A percentile compares a stretch with the other conserved stretches of the same genome.
These are phyloP conservation scores for Drosophila repletoides DNA, from an alignment of 1,140 invertebrate species.

Conservation along the genomic window DNA sequence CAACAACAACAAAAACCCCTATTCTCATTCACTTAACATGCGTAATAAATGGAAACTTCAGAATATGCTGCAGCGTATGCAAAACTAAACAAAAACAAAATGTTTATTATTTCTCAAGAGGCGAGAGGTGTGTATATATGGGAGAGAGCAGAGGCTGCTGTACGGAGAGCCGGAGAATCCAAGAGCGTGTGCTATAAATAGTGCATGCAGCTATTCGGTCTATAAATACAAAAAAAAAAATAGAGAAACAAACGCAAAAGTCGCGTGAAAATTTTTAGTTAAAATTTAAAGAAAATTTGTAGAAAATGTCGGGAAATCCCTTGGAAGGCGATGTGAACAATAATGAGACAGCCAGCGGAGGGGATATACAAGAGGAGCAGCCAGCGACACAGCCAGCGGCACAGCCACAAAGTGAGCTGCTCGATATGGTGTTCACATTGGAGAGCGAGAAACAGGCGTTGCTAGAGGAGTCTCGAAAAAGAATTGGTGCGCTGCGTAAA, in stretches of 20 bases:
- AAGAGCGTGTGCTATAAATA: constrained; percentile 61
- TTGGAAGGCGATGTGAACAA: constrained; percentile 71
- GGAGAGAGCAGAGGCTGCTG: constrained; percentile 12
- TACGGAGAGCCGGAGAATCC: constrained; percentile 28
- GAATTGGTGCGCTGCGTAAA: constrained; percentile 74
- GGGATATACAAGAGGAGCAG: neutral
- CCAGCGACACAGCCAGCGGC: constrained; percentile 17
- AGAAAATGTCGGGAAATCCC: constrained; percentile 59
- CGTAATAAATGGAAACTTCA: constrained; percentile 68
- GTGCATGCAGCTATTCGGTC: constrained; percentile 64
- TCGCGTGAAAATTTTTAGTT: constrained; percentile 17
- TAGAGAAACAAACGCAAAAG: constrained; percentile 19
- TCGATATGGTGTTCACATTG: constrained; percentile 79
- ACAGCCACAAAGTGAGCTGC: constrained; percentile 67
- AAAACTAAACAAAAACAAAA: constrained; percentile 51
- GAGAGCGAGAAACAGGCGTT: constrained; percentile 80
- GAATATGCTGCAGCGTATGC: constrained; percentile 55
- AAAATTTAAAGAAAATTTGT: constrained; percentile 22
- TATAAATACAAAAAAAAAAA: constrained; percentile 71
- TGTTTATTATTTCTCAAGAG: constrained; percentile 34
- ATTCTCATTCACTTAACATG: constrained; percentile 58
- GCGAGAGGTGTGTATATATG: constrained; percentile 2
- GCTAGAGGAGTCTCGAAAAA: constrained; percentile 74
- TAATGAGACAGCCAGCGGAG: constrained; percentile 37
- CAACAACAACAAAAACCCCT: no score